These are phyloP conservation scores for Balearica regulorum DNA, from an alignment of 2,797 vertebrate genomes.

Conservation along the genomic window DNA sequence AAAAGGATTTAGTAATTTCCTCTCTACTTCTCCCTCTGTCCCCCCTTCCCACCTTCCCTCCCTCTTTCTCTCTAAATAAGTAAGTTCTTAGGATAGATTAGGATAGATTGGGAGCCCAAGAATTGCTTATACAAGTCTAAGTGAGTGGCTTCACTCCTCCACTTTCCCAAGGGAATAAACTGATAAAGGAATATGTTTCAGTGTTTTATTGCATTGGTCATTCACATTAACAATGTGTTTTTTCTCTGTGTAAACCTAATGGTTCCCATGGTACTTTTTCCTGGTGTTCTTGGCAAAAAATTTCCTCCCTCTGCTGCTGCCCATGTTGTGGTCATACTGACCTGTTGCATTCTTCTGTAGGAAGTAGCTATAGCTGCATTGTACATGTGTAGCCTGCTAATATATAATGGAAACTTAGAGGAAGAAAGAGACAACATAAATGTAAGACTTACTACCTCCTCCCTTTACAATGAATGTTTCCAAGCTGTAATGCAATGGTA, in stretches of 20 bases:
- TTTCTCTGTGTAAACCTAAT: not conserved
- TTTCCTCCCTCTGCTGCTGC: not conserved
- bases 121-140: not conserved
- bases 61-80: not conserved
- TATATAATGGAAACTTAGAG: not conserved
- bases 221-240: not conserved
- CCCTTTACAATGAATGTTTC: not conserved
- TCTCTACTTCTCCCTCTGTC: not conserved
- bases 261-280: not conserved
- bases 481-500: not conserved
- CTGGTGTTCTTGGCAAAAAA: not conserved
- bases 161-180: slow-evolving; percentile 25
- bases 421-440: not conserved
- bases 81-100: not conserved
- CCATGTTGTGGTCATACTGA: not conserved
- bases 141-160: not conserved
- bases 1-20: not conserved
- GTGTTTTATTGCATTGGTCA: not conserved
- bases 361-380: not conserved
- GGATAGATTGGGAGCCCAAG: not conserved
- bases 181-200: slow-evolving; percentile 1
- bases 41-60: not conserved
- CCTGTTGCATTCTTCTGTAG: not conserved
- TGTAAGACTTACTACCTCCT: not conserved
- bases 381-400: not conserved